phyloP scores from a whole-genome alignment of 1,140 invertebrate species.

The Patella vulgata region DNA sequence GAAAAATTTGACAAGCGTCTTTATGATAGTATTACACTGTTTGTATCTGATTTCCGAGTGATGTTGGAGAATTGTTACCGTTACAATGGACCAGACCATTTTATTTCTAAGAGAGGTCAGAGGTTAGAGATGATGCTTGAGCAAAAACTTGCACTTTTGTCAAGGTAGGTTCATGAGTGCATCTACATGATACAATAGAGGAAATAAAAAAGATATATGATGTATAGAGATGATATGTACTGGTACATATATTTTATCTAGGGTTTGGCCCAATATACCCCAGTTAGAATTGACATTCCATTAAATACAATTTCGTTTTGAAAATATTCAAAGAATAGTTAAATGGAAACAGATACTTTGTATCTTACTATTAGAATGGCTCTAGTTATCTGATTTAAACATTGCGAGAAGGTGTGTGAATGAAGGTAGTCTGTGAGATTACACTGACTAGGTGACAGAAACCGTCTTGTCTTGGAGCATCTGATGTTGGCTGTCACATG shows the following conservation, averaged over 20 bases:
- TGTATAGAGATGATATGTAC: background rate
- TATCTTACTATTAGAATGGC: too few species aligned
- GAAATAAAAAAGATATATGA: too few species aligned
- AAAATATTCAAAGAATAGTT: too few species aligned
- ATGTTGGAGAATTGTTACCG: constrained; percentile 71
- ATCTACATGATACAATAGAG: background rate
- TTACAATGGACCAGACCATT: constrained; percentile 69
- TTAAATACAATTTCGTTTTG: too few species aligned
- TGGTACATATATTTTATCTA: background rate
- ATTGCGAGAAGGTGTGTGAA: too few species aligned
- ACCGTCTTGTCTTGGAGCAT: too few species aligned
- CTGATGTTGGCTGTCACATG: too few species aligned
- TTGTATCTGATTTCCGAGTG: constrained; percentile 69
- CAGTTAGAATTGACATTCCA: background rate
- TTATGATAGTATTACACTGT: constrained; percentile 66
- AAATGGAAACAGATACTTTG: too few species aligned
- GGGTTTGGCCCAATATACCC: too few species aligned
- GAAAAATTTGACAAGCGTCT: constrained; percentile 64
- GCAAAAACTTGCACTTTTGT: constrained; percentile 67
- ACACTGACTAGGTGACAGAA: too few species aligned
- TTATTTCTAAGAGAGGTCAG: constrained; percentile 67
- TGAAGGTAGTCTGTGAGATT: too few species aligned
- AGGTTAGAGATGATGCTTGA: constrained; percentile 69
- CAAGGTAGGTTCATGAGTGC: constrained; percentile 53
- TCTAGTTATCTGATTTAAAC: too few species aligned